phyloP scores from a whole-genome alignment of 2,888 invertebrate genomes.

The Drosophila anomelani region DNA sequence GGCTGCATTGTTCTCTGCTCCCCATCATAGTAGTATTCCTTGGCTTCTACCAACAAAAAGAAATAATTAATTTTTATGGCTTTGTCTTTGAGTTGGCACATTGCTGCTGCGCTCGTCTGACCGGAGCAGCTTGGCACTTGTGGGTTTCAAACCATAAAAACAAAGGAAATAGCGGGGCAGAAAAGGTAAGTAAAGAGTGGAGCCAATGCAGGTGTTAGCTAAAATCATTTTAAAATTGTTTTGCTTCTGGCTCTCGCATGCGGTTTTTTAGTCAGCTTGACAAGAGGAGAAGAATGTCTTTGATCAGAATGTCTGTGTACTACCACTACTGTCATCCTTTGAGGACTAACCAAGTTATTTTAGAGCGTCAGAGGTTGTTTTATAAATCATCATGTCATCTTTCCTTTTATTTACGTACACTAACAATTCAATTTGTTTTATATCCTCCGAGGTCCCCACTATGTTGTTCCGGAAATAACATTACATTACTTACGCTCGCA shows the following conservation, averaged over 20 bases:
- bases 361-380: no score
- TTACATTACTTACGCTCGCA: background rate
- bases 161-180: background rate
- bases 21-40: constrained; percentile 44
- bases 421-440: background rate
- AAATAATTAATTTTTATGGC: constrained; percentile 77
- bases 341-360: background rate
- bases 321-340: background rate
- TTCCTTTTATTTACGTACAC: background rate
- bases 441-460: background rate
- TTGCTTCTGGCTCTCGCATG: constrained; percentile 16
- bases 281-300: constrained; percentile 5
- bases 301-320: background rate
- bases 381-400: background rate
- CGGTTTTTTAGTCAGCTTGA: constrained; percentile 5
- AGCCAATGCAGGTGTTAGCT: constrained; percentile 62
- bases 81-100: constrained; percentile 39
- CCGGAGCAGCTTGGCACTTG: background rate
- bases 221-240: constrained; percentile 63
- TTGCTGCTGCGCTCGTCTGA: constrained; percentile 12
- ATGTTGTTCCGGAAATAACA: background rate
- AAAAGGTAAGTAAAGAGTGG: constrained; percentile 6
- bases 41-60: constrained; percentile 45
- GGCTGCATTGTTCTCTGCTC: background rate
- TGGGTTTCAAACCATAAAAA: background rate